Conservation (phyloP, 1,140 invertebrate species). For the Acromyrmex heyeri region DNA sequence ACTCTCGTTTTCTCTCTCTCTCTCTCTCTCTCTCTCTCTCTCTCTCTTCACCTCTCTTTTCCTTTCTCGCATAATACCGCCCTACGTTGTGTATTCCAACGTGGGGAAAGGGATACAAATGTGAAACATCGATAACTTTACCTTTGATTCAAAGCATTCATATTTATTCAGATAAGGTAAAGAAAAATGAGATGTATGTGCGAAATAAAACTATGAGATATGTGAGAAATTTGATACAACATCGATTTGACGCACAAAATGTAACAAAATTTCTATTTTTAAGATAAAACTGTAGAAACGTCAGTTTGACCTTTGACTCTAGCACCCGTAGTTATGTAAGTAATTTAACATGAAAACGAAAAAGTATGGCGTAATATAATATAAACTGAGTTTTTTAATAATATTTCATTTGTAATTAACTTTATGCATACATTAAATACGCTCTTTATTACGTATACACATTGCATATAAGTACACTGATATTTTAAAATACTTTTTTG, state of each 20-base stretch:
- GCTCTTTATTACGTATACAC: neutral
- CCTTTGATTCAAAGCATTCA: neutral
- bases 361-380: neutral
- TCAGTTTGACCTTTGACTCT: neutral
- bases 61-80: neutral
- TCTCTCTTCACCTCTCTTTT: constrained; percentile 28
- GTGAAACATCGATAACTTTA: neutral
- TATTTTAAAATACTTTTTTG: neutral
- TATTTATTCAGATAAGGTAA: neutral
- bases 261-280: neutral
- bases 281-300: neutral
- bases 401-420: neutral
- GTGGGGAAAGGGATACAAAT: constrained; percentile 5
- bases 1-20: neutral
- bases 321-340: neutral
- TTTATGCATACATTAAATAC: neutral
- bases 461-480: neutral
- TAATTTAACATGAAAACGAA: constrained; percentile 3
- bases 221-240: neutral
- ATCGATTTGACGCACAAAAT: neutral
- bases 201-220: neutral
- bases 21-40: constrained; percentile 28
- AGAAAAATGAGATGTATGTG: neutral
- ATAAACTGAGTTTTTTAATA: constrained; percentile 7
- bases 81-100: neutral